Evolutionary conservation across 2,888 invertebrate species (phyloP), one percentile per base, ranked within the genome.

Genomic region (Phyllotreta striolata): DNA sequence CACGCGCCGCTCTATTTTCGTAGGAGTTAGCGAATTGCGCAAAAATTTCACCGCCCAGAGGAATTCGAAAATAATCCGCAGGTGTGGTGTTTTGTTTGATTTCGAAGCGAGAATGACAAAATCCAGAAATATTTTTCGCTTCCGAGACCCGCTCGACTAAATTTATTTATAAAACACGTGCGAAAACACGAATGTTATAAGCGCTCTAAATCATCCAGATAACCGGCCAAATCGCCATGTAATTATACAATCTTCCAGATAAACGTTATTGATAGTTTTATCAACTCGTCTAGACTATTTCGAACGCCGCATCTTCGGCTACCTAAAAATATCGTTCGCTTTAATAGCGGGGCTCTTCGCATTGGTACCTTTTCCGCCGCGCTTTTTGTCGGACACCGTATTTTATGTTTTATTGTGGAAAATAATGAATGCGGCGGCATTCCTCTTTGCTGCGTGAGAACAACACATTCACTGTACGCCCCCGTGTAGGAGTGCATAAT

Each of bases 331-430:
- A 13, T 13, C 1, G 24, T 49, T 49, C 37, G 37, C n/a, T 55
- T 55, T 55, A 62, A 62, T 58, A 49, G 55, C 59, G 55, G 40
- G 37, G 39, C 24, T 1, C 63, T 55, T 66, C 62, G 49, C 46
- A 8, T 24, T 14, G 10, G 34, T 49, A 38, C 14, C 39, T 63
- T 66, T 63, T 66, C 60, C 51, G 58, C 52, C 44, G 59, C 54
- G 60, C 63, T 40, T 63, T 63, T 60, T 60, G 66, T 60, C 52
- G 55, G 57, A 66, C 66, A 60, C 44, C 52, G 46, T 59, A 61
- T 66, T 66, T 52, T 66, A 56, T 63, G 63, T 66, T 66, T 52
- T 66, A 61, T 66, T 66, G 61, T 66, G 57, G 57, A 66, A 55
- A 59, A 55, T 63, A 66, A 63, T 55, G 49, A 66, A 61, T 58